Percentiles rank a stretch among this genome's conserved stretches.
Conservation (phyloP, 2,797 vertebrate species). For the Paratrypauchen microcephalus region DNA sequence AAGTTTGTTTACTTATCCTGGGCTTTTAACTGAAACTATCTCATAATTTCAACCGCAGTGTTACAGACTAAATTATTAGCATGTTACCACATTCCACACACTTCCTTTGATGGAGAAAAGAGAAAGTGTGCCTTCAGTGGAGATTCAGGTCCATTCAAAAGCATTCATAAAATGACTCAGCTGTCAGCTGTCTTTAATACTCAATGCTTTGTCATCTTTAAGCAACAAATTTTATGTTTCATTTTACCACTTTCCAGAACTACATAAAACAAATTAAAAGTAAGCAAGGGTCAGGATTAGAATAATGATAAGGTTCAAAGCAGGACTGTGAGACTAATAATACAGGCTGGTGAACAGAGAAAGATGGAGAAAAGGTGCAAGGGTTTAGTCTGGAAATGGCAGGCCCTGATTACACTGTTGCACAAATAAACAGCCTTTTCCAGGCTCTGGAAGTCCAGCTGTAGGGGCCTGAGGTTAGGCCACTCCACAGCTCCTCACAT, state of each 20-base stretch:
- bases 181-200: conserved; percentile 42
- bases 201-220: conserved; percentile 67
- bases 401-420: conserved; percentile 71
- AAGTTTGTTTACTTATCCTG: conserved; percentile 73
- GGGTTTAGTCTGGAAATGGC: conserved; percentile 59
- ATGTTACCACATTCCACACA: conserved; percentile 54
- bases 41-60: conserved; percentile 69
- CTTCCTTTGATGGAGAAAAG: conserved; percentile 44
- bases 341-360: conserved; percentile 29
- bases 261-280: conserved; percentile 71
- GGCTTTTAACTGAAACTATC: conserved; percentile 74
- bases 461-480: conserved; percentile 58
- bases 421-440: conserved; percentile 75
- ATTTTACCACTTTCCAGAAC: conserved; percentile 54
- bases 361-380: conserved; percentile 66
- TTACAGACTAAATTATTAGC: conserved; percentile 72
- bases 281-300: conserved; percentile 73
- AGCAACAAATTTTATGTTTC: conserved; percentile 67
- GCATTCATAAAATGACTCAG: background rate
- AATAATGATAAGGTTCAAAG: conserved; percentile 69
- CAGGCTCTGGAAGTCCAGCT: conserved; percentile 69
- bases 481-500: conserved; percentile 51
- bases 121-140: conserved; percentile 46
- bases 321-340: conserved; percentile 54
- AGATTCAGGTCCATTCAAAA: conserved; percentile 25